These are phyloP conservation scores for Axinella damicornis DNA, from an alignment of 37 sponge, comb jelly and placozoan genomes.

Conservation along the genomic window DNA sequence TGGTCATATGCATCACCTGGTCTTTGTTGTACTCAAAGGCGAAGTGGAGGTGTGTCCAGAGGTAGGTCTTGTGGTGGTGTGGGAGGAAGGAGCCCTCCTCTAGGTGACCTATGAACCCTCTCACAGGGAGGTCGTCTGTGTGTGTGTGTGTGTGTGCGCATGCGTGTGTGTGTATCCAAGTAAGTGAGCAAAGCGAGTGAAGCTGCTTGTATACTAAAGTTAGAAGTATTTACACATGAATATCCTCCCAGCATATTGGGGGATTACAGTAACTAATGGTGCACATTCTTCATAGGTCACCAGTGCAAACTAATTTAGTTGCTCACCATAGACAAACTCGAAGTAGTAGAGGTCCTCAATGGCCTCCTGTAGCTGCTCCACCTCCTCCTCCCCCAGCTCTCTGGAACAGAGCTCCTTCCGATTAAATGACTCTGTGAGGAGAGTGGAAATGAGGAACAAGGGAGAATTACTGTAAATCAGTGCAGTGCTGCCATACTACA, in stretches of 20 bases:
- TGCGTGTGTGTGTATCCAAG: no score
- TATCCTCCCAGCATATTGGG: no score
- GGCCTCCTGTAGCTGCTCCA: slow-evolving; percentile 69
- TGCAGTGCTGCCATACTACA: no score
- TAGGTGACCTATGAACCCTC: slow-evolving; percentile 95
- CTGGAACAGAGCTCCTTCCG: slow-evolving; percentile 74
- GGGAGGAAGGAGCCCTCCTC: slow-evolving; percentile 88
- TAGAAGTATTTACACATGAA: no score
- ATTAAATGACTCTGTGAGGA: slow-evolving; percentile 44
- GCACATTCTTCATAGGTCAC: no score
- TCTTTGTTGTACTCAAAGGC: slow-evolving; percentile 81
- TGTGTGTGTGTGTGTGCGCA: neutral
- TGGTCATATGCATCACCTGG: slow-evolving; percentile 53
- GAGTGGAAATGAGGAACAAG: no score
- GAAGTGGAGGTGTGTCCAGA: slow-evolving; percentile 93
- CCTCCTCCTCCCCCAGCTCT: slow-evolving; percentile 36
- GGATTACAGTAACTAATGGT: no score
- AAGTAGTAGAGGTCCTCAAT: slow-evolving; percentile 96
- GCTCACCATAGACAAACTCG: slow-evolving; percentile 90
- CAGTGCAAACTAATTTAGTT: no score
- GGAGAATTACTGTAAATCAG: no score
- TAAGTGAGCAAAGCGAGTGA: no score
- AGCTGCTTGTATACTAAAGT: no score
- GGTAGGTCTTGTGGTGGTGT: slow-evolving; percentile 75
- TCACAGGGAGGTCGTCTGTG: slow-evolving; percentile 86